Evolutionary conservation across 2,797 vertebrate genomes (phyloP).

Genomic region (Coracias cyanogaster): DNA sequence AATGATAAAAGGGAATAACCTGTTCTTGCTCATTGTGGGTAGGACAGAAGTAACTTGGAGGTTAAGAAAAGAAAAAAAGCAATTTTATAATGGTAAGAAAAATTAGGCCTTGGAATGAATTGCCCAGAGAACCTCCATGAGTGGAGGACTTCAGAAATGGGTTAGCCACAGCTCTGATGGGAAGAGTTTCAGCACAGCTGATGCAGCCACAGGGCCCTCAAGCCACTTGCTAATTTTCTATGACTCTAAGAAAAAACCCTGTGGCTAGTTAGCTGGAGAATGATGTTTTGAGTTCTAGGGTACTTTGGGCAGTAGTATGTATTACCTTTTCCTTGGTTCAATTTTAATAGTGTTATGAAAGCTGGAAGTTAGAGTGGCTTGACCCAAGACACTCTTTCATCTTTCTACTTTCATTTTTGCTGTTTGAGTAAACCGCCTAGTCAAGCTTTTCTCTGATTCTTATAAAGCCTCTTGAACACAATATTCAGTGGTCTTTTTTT

Average conservation of each 20-base stretch:
- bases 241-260: not conserved
- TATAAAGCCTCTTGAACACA: not conserved
- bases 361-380: not conserved
- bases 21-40: not conserved
- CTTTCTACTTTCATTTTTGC: not conserved
- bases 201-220: not conserved
- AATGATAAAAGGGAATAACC: not conserved
- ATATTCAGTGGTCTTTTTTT: not conserved
- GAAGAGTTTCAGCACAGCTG: not conserved
- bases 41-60: not conserved
- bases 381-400: not conserved
- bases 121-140: not conserved
- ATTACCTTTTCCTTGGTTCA: not conserved
- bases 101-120: not conserved
- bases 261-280: not conserved
- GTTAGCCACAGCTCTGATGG: not conserved
- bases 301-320: not conserved
- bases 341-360: conserved; percentile 28
- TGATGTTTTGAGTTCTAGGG: not conserved
- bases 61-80: not conserved
- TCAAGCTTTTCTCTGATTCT: not conserved
- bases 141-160: not conserved
- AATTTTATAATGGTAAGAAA: not conserved
- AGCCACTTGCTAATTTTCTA: not conserved
- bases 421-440: not conserved